Base-by-base conservation (phyloP, 2,888 invertebrate genomes). In the Philonicus albiceps region DNA sequence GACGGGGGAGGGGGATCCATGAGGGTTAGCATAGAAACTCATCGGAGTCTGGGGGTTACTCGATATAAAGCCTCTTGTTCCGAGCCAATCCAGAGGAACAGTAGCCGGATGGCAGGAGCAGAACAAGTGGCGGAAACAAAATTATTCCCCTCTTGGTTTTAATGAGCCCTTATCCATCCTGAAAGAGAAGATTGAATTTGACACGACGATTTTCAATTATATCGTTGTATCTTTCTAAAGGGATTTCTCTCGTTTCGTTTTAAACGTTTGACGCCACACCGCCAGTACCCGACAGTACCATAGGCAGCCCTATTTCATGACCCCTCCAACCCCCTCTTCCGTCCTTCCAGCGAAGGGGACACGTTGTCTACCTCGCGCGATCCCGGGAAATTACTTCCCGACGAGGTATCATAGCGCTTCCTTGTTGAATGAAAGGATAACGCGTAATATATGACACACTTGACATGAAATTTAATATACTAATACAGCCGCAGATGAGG, bases 141-240 rank as follows among this genome's bases (percentile, higher is more conserved):
- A 84, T 84, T 84, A 84, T 43, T 43, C 34, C 43, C 84, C 84
- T 43, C 73, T 73, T 72, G 43, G 84, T 84, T 73, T 84, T 84
- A 84, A 84, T 73, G 73, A 73, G 72, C 84, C 84, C 73, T 73
- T 73, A 73, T 73, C 73, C 84, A 64, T 84, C 72, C 43, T 73
- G 73, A 73, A 73, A 43, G 73, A 84, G 73, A 30, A 87, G 85
- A 87, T 86, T 87, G 86, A 81, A 87, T 87, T 86, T 87, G 87
- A 87, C 87, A 87, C 78, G 85, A 85, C 80, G 87, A 87, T 87
- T 84, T 87, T 87, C 87, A 87, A 87, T 87, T 87, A 87, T 87
- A 75, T 86, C 76, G 85, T 53, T 74, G 73, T 53, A 84, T 84
- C 84, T 30, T 84, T 73, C 30, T 73, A n/a, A 81, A 64, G 64